A percentile compares a stretch with the other conserved stretches of the same genome.
Conservation (phyloP, 1,140 invertebrate species). For the Drosophila serrata region DNA sequence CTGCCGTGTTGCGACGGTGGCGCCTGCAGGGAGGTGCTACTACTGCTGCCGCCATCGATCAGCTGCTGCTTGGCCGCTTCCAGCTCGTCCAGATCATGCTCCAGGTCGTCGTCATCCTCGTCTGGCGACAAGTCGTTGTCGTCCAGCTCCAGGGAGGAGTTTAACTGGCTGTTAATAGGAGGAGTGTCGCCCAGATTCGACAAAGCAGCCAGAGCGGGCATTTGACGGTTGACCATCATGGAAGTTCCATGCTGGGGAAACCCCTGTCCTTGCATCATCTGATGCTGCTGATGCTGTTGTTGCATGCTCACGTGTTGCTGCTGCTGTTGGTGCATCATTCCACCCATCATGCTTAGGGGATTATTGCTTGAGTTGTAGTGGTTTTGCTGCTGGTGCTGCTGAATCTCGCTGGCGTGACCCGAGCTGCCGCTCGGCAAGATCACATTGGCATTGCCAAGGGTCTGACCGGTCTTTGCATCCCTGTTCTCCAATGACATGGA, state of each 20-base stretch:
- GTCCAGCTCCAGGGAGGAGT: slow-evolving; percentile 73
- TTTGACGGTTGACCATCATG: slow-evolving; percentile 48
- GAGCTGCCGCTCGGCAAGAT: slow-evolving; percentile 39
- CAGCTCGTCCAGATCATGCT: slow-evolving; percentile 73
- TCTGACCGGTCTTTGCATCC: slow-evolving; percentile 22
- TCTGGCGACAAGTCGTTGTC: slow-evolving; percentile 80
- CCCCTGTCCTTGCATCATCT: slow-evolving; percentile 41
- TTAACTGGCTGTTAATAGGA: slow-evolving; percentile 47
- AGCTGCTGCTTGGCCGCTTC: slow-evolving; percentile 82
- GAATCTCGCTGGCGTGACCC: slow-evolving; percentile 61
- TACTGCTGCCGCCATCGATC: slow-evolving; percentile 82
- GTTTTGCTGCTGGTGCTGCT: slow-evolving; percentile 61
- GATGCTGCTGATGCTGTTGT: slow-evolving; percentile 29
- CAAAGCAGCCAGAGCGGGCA: slow-evolving; percentile 44
- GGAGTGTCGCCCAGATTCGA: slow-evolving; percentile 43
- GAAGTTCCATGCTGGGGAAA: slow-evolving; percentile 51
- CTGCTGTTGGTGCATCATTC: slow-evolving; percentile 73
- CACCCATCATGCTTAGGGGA: slow-evolving; percentile 77
- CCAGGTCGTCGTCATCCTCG: slow-evolving; percentile 79
- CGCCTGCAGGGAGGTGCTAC: slow-evolving; percentile 79
- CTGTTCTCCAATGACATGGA: slow-evolving; percentile 38
- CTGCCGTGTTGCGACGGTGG: slow-evolving; percentile 63
- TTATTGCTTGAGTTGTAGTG: slow-evolving; percentile 73
- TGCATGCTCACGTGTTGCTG: slow-evolving; percentile 53
- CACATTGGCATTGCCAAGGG: slow-evolving; percentile 17